These are phyloP conservation scores for Pseudomyrmex sp. DNA, from an alignment of 1,140 invertebrate genomes.

Conservation along the genomic window DNA sequence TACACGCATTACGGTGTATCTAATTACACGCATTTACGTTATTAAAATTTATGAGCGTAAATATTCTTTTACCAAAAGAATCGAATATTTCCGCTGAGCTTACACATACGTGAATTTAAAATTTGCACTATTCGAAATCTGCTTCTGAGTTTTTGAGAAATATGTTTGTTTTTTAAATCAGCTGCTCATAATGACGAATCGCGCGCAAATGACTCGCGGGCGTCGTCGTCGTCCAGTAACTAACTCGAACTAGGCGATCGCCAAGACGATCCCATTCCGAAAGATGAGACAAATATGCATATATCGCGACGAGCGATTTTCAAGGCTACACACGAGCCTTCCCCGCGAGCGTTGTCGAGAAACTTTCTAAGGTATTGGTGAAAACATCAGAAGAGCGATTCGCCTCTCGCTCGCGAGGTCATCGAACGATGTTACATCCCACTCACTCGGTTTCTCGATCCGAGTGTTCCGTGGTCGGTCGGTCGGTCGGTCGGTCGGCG, in stretches of 20 bases:
- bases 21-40: too few species aligned
- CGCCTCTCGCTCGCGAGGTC: constrained; percentile 67
- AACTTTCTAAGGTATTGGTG: constrained; percentile 71
- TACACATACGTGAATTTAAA: background rate
- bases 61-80: background rate
- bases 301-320: constrained; percentile 47
- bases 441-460: constrained; percentile 39
- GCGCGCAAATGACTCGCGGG: too few species aligned
- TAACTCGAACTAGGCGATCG: background rate
- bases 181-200: background rate
- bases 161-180: too few species aligned
- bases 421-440: constrained; percentile 67
- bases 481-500: background rate
- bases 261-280: background rate
- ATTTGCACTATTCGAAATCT: background rate
- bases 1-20: background rate
- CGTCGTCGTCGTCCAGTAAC: background rate
- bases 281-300: constrained; percentile 20
- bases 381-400: constrained; percentile 67
- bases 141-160: too few species aligned
- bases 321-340: constrained; percentile 54
- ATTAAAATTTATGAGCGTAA: constrained; percentile 19
- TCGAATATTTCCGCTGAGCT: background rate
- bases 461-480: background rate
- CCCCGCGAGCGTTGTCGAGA: constrained; percentile 19